Conservation (phyloP, 2,113 vertebrate species). For the Syngnathus scovelli region DNA sequence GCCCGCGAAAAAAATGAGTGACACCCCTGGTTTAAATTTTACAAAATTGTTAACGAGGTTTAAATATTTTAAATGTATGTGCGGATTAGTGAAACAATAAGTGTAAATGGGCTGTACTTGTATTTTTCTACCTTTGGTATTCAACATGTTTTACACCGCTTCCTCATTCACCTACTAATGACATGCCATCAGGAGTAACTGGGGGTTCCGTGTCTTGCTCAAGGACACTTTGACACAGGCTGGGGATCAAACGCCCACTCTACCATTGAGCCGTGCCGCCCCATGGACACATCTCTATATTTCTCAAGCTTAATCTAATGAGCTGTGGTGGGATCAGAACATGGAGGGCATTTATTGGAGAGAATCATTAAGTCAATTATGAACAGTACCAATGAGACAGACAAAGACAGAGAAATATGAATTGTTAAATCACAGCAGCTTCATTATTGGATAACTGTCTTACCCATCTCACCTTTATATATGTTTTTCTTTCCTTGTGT, state of each 20-base stretch:
- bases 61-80: background rate
- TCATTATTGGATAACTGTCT: slow-evolving; percentile 36
- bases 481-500: slow-evolving; percentile 11
- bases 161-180: no score
- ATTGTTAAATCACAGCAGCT: slow-evolving; percentile 29
- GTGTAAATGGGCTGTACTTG: background rate
- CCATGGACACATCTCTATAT: slow-evolving; percentile 7
- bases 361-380: slow-evolving; percentile 43
- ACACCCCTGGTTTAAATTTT: no score
- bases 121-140: no score
- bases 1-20: no score
- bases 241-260: no score
- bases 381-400: slow-evolving; percentile 11
- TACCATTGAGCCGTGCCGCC: no score
- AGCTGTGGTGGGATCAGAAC: slow-evolving; percentile 35
- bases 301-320: slow-evolving; percentile 54
- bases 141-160: no score
- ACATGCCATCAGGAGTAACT: no score
- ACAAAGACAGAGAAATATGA: slow-evolving; percentile 11
- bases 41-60: background rate
- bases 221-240: no score
- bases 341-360: slow-evolving; percentile 16
- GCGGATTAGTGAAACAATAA: background rate
- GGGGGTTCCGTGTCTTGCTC: no score
- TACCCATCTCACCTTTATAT: slow-evolving; percentile 29